Conservation (phyloP, 23 tunicate species). For the Clavelina lepadiformis region DNA sequence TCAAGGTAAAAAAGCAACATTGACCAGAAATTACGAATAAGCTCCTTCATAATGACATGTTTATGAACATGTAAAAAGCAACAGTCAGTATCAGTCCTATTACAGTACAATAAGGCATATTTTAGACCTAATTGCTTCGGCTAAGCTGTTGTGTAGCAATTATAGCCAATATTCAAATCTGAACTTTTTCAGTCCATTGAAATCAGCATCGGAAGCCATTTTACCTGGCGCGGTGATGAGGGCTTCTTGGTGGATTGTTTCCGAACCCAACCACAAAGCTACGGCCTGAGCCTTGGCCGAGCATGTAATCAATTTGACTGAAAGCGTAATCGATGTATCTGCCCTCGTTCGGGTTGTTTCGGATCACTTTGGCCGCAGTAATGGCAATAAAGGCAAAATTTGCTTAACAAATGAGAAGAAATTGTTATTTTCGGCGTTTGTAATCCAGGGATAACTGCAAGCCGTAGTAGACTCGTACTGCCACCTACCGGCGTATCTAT, state of each 20-base stretch:
- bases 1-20: too few species aligned
- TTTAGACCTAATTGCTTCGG: too few species aligned
- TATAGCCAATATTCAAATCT: too few species aligned
- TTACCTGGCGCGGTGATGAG: constrained; percentile 94
- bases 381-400: constrained; percentile 76
- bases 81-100: too few species aligned
- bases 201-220: too few species aligned
- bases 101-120: too few species aligned
- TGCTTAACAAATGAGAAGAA: constrained; percentile 50
- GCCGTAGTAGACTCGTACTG: background rate
- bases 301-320: constrained; percentile 71
- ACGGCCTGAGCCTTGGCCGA: constrained; percentile 37
- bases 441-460: background rate
- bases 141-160: too few species aligned
- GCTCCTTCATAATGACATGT: too few species aligned
- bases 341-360: background rate
- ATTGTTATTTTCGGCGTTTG: background rate
- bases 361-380: constrained; percentile 45
- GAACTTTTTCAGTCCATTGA: too few species aligned
- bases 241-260: constrained; percentile 51
- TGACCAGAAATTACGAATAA: too few species aligned
- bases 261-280: constrained; percentile 78
- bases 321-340: constrained; percentile 43
- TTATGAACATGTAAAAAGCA: too few species aligned
- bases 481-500: constrained; percentile 74